Percentiles rank a stretch among this genome's conserved stretches.
phyloP scores from a whole-genome alignment of 2,888 invertebrate genomes.

The Antitype chi region DNA sequence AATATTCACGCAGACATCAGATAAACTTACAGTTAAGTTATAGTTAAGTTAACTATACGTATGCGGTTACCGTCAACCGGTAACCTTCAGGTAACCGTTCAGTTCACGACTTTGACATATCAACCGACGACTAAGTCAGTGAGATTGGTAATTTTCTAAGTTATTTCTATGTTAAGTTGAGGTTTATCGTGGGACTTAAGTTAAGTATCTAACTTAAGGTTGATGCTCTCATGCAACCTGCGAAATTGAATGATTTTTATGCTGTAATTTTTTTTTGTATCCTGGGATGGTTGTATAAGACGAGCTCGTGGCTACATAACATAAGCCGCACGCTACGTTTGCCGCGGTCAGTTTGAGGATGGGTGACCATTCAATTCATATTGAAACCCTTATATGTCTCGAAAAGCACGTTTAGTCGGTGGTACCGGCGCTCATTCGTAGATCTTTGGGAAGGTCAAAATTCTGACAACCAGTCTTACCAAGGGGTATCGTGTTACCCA shows the following conservation, averaged over 20 bases:
- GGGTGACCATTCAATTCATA: too few relatives aligned
- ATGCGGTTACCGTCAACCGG: constrained; percentile 54
- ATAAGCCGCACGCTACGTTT: too few relatives aligned
- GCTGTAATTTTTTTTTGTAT: too few relatives aligned
- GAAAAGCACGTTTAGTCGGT: too few relatives aligned
- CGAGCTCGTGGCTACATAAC: too few relatives aligned
- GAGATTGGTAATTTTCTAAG: constrained; percentile 62
- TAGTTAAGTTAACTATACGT: constrained; percentile 48
- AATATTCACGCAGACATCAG: constrained; percentile 48
- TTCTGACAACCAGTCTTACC: too few relatives aligned
- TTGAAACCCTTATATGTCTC: too few relatives aligned
- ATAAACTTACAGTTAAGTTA: constrained; percentile 41
- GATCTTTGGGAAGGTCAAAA: too few relatives aligned
- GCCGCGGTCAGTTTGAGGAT: too few relatives aligned
- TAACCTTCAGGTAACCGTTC: constrained; percentile 55
- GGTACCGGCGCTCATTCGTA: too few relatives aligned
- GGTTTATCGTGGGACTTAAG: constrained; percentile 50
- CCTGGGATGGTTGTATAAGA: too few relatives aligned
- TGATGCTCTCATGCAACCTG: constrained; percentile 9
- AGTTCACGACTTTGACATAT: constrained; percentile 72
- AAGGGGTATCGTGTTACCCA: too few relatives aligned
- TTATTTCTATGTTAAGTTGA: constrained; percentile 49
- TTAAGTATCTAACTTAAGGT: constrained; percentile 22
- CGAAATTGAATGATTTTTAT: neutral
- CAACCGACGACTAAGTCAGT: constrained; percentile 49